Evolutionary conservation across 2,113 vertebrate species (phyloP).

Genomic region (Baryphthengus martii): DNA sequence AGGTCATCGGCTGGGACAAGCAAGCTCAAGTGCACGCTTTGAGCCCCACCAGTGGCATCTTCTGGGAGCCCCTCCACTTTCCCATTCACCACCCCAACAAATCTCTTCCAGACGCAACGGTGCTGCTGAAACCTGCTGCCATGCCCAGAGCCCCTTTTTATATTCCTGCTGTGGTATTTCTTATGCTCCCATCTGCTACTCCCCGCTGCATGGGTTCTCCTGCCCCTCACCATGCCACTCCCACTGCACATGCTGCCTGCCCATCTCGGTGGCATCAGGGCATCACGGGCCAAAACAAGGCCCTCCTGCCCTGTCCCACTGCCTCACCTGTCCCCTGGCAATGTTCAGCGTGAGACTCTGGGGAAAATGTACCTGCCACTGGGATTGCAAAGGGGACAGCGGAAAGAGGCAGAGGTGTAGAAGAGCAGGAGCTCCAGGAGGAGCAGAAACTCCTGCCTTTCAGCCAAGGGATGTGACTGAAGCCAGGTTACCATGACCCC

Average conservation of each 20-base stretch:
- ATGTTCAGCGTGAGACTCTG: not conserved
- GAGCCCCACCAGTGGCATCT: not conserved
- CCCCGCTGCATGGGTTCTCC: not conserved
- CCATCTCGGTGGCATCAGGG: not conserved
- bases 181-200: not conserved
- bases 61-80: not conserved
- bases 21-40: rapidly evolving
- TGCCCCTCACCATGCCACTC: not conserved
- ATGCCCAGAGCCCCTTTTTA: not conserved
- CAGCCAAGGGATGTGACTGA: not conserved
- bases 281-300: not conserved
- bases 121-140: not conserved
- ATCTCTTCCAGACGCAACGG: not conserved
- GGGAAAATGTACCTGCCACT: not conserved
- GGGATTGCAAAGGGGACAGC: not conserved
- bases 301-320: not conserved
- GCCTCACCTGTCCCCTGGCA: not conserved
- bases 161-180: not conserved
- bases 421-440: not conserved
- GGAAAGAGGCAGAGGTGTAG: not conserved
- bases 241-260: not conserved
- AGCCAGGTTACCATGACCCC: slow-evolving; percentile 8
- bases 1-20: not conserved
- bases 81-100: not conserved
- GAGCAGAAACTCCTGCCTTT: not conserved